Conservation (phyloP, 2,113 vertebrate species). For the Triplophysa dalaica region DNA sequence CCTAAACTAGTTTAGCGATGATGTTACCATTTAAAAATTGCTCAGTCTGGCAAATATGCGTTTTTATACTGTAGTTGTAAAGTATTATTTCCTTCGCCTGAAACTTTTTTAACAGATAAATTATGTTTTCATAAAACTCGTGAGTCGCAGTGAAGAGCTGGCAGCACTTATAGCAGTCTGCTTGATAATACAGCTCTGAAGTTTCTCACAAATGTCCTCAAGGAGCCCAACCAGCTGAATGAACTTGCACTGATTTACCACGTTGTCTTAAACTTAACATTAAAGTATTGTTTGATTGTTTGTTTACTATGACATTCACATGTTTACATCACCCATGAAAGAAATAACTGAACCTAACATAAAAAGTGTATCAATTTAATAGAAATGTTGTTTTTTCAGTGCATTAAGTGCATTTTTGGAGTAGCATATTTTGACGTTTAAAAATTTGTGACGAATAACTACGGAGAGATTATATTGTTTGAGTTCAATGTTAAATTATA, state of each 20-base stretch:
- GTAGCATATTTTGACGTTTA: not conserved
- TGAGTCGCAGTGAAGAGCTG: not conserved
- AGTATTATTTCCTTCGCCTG: not conserved
- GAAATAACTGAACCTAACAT: constrained; percentile 50
- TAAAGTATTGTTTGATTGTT: constrained; percentile 24
- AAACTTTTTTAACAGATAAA: not conserved
- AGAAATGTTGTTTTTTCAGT: not conserved
- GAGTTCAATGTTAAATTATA: constrained; percentile 26
- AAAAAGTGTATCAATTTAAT: constrained; percentile 39
- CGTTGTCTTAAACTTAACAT: constrained; percentile 54
- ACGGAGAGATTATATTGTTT: not conserved
- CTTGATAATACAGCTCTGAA: not conserved
- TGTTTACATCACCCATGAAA: constrained; percentile 13
- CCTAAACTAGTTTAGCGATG: not conserved
- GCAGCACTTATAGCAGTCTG: not conserved
- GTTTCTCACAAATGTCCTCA: not conserved
- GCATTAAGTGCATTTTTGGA: not conserved
- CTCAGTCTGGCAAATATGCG: not conserved
- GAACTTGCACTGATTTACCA: constrained; percentile 61
- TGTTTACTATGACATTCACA: not conserved
- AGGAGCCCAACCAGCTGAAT: constrained; percentile 26
- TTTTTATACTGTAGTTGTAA: not conserved
- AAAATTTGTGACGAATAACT: constrained; percentile 16
- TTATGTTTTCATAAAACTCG: not conserved
- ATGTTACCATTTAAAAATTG: not conserved